Base-by-base conservation (phyloP, 2,797 vertebrate species). In the Champsocephalus gunnari region DNA sequence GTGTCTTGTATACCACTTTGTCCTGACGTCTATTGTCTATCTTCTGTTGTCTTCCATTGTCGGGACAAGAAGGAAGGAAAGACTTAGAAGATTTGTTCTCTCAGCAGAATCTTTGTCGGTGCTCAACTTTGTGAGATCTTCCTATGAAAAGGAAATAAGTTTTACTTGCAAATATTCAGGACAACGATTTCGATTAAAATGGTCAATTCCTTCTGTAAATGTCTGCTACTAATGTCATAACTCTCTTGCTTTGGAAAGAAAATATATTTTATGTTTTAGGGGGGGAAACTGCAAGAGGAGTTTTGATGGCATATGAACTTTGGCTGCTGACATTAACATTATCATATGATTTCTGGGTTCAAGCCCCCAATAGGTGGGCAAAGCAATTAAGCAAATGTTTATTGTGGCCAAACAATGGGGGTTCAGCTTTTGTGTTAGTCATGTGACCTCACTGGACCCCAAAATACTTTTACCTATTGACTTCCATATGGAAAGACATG, bases 1-100 rank as follows among this genome's bases (percentile, higher is more conserved):
- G 74, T 49, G 72, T 74, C 67, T 65, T 61, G 17, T 74, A 53
- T 83, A 72, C 75, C 56, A 56, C 53, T 74, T 47, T 64, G 75
- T 63, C 62, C 55, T 38, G 62, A 79, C 54, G 2, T 80, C 75
- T 70, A 63, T 78, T 71, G 34, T 55, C 51, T 16, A 53, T 51
- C 6, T 49, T 7, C 34, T 54, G 69, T 51, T 9, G 14, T 79
- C 50, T 32, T 73, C 19, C n/a, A 44, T 24, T n/a, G 19, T 66
- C 16, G 3, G 43, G 14, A 54, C 5, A 43, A 12, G 12, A 41
- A 7, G 4, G 9, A 24, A 59, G 3, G 17, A 49, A 48, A 16
- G 12, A 43, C 12, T n/a, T 4, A 45, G 19, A 28, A 28, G 28
- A 28, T 28, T 5, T 28, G 28, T 28, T 43, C 12, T 45, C n/a